Conservation (phyloP, 2,797 vertebrate genomes). For the Peromyscus nudipes region DNA sequence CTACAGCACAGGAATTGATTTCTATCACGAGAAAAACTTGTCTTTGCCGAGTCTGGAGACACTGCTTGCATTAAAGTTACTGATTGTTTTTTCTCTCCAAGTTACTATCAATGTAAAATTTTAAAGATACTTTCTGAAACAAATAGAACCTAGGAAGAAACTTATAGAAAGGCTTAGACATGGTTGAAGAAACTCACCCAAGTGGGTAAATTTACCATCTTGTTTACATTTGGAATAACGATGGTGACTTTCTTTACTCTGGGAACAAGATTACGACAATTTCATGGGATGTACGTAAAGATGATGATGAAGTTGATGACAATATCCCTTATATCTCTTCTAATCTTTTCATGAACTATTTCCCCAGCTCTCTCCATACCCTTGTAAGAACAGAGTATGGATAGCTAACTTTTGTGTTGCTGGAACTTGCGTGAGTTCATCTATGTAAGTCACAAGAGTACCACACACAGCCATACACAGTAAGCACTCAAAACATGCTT, state of each 20-base stretch:
- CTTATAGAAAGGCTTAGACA: slow-evolving; percentile 37
- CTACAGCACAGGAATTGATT: slow-evolving; percentile 69
- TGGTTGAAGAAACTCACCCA: slow-evolving; percentile 23
- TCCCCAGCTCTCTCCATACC: not conserved
- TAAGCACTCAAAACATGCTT: not conserved
- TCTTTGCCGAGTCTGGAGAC: slow-evolving; percentile 65
- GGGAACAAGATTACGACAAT: not conserved
- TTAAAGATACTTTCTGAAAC: slow-evolving; percentile 32
- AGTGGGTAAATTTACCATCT: slow-evolving; percentile 54
- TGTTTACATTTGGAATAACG: slow-evolving; percentile 23
- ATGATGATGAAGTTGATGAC: not conserved
- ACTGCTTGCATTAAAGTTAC: slow-evolving; percentile 11
- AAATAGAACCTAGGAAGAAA: slow-evolving; percentile 46
- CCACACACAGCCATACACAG: fast-evolving
- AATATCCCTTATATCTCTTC: not conserved
- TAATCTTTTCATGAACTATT: not conserved
- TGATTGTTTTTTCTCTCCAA: slow-evolving; percentile 18
- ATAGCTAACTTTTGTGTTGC: not conserved
- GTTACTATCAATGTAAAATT: not conserved
- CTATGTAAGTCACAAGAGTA: not conserved
- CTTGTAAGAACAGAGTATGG: not conserved
- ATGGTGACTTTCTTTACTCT: not conserved
- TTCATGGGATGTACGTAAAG: not conserved
- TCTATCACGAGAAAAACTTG: slow-evolving; percentile 74
- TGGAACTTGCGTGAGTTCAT: slow-evolving; percentile 13